phyloP scores from a whole-genome alignment of 2,888 invertebrate genomes.

The Theretra japonica region DNA sequence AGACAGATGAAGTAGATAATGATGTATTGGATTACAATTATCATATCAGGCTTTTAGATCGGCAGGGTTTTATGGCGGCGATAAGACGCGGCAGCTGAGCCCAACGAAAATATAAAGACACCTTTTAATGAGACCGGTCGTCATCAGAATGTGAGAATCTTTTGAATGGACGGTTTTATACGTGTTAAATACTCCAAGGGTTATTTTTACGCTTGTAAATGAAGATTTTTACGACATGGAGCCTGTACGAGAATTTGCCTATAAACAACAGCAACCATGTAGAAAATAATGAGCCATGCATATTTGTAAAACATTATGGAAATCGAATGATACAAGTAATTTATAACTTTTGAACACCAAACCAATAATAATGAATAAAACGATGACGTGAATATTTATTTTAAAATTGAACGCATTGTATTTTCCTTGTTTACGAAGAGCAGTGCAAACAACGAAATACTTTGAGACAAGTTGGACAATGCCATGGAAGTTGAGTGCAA shows the following conservation, averaged over 20 bases:
- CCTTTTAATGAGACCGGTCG: slow-evolving; percentile 72
- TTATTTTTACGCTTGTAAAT: slow-evolving; percentile 49
- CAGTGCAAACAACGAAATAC: slow-evolving; percentile 46
- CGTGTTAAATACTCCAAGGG: slow-evolving; percentile 61
- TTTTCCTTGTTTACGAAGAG: slow-evolving; percentile 34
- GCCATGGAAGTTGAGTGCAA: slow-evolving; percentile 55
- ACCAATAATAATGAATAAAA: slow-evolving; percentile 3
- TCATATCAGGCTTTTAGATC: slow-evolving; percentile 73
- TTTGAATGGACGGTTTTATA: slow-evolving; percentile 56
- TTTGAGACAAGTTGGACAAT: slow-evolving; percentile 48
- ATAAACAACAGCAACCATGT: slow-evolving; percentile 26
- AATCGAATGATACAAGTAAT: slow-evolving; percentile 19
- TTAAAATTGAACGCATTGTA: neutral
- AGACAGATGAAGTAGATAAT: slow-evolving; percentile 63
- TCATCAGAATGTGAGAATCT: slow-evolving; percentile 66
- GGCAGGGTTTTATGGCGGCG: slow-evolving; percentile 67
- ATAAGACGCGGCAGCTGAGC: slow-evolving; percentile 73
- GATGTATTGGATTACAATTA: slow-evolving; percentile 78
- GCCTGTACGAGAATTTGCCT: slow-evolving; percentile 10
- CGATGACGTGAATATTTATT: slow-evolving; percentile 1
- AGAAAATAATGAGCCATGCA: neutral
- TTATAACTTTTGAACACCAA: neutral
- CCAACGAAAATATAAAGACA: slow-evolving; percentile 70
- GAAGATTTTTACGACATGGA: slow-evolving; percentile 46
- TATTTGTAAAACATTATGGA: slow-evolving; percentile 27